These are phyloP conservation scores for Poecilia latipinna DNA, from an alignment of 2,113 vertebrate genomes.

Conservation along the genomic window DNA sequence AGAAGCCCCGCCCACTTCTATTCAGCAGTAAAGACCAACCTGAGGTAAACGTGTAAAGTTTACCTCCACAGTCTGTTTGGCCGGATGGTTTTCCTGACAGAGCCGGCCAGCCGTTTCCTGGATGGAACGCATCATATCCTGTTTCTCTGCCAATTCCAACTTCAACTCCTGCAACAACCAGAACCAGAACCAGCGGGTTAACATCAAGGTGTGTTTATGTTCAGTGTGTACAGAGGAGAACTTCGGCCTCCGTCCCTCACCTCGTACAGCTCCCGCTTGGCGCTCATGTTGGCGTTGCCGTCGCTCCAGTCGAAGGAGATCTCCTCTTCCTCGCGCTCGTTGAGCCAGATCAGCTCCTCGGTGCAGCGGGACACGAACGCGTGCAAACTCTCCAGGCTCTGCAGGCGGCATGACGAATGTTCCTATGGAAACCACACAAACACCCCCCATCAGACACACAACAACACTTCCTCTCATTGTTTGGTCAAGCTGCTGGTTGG, in stretches of 20 bases:
- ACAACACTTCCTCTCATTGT: background rate
- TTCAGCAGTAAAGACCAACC: too few relatives aligned
- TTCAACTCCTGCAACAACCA: conserved; percentile 84
- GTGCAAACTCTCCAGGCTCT: conserved; percentile 91
- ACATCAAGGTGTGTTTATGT: background rate
- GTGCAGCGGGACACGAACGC: conserved; percentile 92
- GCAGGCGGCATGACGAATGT: conserved; percentile 92
- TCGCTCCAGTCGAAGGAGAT: conserved; percentile 97
- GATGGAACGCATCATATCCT: conserved; percentile 87
- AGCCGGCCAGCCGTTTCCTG: conserved; percentile 90
- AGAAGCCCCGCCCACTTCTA: background rate
- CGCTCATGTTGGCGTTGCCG: conserved; percentile 86
- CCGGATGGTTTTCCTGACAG: conserved; percentile 93
- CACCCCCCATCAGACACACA: conserved; percentile 41
- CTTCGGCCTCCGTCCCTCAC: conserved; percentile 79
- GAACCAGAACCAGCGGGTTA: conserved; percentile 11
- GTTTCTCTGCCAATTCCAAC: conserved; percentile 90
- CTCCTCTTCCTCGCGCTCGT: conserved; percentile 97
- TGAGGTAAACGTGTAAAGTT: conserved; percentile 22
- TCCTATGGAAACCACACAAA: conserved; percentile 83
- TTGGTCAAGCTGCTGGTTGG: background rate
- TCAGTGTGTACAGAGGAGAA: background rate
- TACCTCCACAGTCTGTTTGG: conserved; percentile 97
- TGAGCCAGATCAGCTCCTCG: conserved; percentile 96
- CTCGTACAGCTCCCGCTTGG: conserved; percentile 89